A percentile compares a stretch with the other conserved stretches of the same genome.
Evolutionary conservation across 2,797 vertebrate genomes (phyloP).

Genomic region (Macrochelys suwanniensis): DNA sequence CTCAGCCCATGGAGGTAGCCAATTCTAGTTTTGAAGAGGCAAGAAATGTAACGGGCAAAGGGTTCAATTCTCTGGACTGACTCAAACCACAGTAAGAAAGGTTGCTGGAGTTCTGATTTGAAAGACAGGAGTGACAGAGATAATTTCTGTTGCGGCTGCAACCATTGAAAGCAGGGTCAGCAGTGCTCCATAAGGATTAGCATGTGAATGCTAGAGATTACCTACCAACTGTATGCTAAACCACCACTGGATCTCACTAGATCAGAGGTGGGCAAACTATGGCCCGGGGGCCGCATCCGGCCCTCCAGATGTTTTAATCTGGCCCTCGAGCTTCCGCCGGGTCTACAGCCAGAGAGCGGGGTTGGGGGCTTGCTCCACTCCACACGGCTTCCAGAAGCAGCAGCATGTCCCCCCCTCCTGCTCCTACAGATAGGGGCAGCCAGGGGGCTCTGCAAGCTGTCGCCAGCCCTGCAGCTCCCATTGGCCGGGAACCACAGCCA

Average conservation of each 20-base stretch:
- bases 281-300: too few relatives aligned
- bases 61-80: neutral
- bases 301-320: too few relatives aligned
- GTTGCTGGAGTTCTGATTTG: conserved; percentile 13
- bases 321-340: too few relatives aligned
- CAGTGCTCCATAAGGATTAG: neutral
- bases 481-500: too few relatives aligned
- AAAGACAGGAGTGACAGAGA: neutral
- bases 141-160: neutral
- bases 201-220: neutral
- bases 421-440: too few relatives aligned
- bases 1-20: neutral
- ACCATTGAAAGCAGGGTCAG: neutral
- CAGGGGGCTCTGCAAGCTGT: too few relatives aligned
- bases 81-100: neutral
- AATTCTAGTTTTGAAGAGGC: neutral
- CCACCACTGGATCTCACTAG: conserved; percentile 21
- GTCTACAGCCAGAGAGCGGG: too few relatives aligned
- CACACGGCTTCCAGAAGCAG: too few relatives aligned
- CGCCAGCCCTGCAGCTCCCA: too few relatives aligned
- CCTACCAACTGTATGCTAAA: conserved; percentile 6
- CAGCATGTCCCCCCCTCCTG: too few relatives aligned
- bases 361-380: too few relatives aligned
- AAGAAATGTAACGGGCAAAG: neutral
- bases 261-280: neutral